Conservation (phyloP, 2,113 vertebrate genomes). For the Neotragus moschatus region DNA sequence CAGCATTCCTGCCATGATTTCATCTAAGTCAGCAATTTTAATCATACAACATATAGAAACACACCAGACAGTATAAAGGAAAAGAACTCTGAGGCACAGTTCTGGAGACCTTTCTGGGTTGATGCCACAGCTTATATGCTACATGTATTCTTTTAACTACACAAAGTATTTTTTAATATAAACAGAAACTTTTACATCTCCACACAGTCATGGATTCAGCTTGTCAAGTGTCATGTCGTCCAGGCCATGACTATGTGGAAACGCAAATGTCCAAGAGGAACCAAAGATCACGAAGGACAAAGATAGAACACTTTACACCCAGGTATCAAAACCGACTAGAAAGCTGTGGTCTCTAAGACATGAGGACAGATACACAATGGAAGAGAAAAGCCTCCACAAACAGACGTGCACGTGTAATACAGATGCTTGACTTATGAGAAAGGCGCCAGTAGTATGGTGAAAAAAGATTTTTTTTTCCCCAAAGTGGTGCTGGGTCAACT, state of each 20-base stretch:
- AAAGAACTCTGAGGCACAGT: neutral
- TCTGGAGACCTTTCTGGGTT: neutral
- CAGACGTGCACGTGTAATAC: neutral
- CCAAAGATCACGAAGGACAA: neutral
- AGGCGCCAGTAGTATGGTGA: neutral
- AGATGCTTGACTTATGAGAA: neutral
- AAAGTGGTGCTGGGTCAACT: neutral
- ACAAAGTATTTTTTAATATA: neutral
- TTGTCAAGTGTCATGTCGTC: neutral
- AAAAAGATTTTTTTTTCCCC: neutral
- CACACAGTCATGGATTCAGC: neutral
- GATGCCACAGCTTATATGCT: neutral
- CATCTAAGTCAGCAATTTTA: neutral
- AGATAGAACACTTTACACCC: neutral
- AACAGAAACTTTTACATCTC: neutral
- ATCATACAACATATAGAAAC: neutral
- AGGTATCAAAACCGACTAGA: neutral
- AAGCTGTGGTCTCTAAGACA: neutral
- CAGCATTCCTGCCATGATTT: neutral
- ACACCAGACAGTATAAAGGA: neutral
- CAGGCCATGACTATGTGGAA: neutral
- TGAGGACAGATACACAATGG: neutral
- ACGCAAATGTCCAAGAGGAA: neutral
- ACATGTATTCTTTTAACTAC: neutral
- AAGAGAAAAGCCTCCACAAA: neutral